phyloP scores from a whole-genome alignment of 2,113 vertebrate species.

The Lathamus discolor region DNA sequence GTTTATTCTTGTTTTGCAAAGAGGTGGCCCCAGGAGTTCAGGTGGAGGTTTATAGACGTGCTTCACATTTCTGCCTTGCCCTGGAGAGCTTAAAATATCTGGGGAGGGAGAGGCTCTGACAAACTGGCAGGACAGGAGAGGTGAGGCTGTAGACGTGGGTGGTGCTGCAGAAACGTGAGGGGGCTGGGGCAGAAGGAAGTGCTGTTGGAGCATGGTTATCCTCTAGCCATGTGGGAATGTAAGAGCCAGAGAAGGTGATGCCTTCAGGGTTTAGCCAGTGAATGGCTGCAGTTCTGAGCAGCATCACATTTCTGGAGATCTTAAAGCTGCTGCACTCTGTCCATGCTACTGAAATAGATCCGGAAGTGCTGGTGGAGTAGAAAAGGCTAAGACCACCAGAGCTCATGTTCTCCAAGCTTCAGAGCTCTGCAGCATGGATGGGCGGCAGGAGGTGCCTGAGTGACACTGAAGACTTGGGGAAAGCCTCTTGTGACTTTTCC shows the following conservation, averaged over 20 bases:
- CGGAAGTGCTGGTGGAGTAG: background rate
- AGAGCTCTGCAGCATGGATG: background rate
- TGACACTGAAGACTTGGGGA: background rate
- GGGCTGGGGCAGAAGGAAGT: background rate
- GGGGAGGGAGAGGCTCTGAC: background rate
- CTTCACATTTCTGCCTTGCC: background rate
- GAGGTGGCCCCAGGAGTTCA: background rate
- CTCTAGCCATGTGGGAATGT: background rate
- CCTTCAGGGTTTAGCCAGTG: rapidly evolving
- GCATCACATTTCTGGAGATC: rapidly evolving
- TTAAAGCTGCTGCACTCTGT: background rate
- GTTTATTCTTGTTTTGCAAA: background rate
- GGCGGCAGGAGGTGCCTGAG: background rate
- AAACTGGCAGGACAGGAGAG: background rate
- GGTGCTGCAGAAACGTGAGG: rapidly evolving
- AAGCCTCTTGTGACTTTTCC: background rate
- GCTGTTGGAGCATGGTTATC: background rate
- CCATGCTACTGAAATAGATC: background rate
- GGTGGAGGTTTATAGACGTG: background rate
- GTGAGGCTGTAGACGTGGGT: background rate
- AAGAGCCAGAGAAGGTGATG: background rate
- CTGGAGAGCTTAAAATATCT: background rate
- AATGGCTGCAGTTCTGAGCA: rapidly evolving
- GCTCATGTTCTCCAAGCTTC: background rate
- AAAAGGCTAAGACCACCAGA: background rate